Conservation (phyloP, 2,113 vertebrate genomes). For the Sardina pilchardus region DNA sequence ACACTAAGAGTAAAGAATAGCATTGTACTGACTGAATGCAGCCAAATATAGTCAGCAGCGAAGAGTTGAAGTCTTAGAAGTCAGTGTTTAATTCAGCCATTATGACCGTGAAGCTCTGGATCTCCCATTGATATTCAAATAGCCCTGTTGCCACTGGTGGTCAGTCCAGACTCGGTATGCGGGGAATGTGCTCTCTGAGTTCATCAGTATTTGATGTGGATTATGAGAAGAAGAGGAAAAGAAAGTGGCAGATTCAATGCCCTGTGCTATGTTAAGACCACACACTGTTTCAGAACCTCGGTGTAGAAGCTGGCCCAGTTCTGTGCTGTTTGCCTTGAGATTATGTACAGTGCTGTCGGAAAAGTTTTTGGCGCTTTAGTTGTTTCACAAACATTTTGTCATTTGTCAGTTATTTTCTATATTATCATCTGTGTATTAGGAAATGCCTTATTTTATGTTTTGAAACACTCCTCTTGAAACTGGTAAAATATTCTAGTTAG, state of each 20-base stretch:
- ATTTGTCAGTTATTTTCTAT: not conserved
- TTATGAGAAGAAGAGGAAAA: not conserved
- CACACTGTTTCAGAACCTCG: slow-evolving; percentile 15
- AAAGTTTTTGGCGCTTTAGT: not conserved
- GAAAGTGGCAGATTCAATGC: not conserved
- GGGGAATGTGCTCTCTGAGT: slow-evolving; percentile 25
- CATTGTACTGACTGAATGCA: not conserved
- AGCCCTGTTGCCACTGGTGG: not conserved
- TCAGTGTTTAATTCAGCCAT: slow-evolving; percentile 23
- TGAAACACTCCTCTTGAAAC: no score
- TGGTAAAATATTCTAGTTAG: no score
- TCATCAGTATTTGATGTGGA: slow-evolving; percentile 30
- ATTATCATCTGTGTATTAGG: no score
- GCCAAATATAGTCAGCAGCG: slow-evolving; percentile 6
- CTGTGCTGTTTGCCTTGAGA: not conserved
- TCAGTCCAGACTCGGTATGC: slow-evolving; percentile 21
- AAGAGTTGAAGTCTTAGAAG: not conserved
- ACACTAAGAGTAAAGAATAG: slow-evolving; percentile 17
- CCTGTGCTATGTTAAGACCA: slow-evolving; percentile 12
- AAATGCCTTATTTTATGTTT: no score
- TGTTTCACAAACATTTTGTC: not conserved
- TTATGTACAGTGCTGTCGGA: not conserved
- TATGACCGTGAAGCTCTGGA: slow-evolving; percentile 21
- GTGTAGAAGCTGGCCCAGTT: not conserved
- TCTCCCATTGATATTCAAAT: slow-evolving; percentile 38